Percentiles rank a stretch among this genome's conserved stretches.
Evolutionary conservation across 2,113 vertebrate species (phyloP).

Genomic region (Semnornis frantzii): DNA sequence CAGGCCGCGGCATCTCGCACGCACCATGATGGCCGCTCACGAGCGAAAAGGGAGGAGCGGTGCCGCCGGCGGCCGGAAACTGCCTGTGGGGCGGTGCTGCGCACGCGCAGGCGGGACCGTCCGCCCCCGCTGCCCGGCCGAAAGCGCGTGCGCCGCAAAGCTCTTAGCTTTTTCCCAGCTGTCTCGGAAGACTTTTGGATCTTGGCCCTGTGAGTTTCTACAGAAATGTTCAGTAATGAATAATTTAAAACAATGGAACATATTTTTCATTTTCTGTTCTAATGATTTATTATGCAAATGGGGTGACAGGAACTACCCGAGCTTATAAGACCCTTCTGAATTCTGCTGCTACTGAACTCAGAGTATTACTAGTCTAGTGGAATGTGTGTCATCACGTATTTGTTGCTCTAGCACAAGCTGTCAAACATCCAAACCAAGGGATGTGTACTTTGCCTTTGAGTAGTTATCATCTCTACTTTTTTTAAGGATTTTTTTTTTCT

Average conservation of each 20-base stretch:
- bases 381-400: not conserved
- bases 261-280: not conserved
- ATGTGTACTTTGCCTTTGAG: not conserved
- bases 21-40: conserved; percentile 66
- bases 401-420: not conserved
- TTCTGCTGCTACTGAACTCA: not conserved
- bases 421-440: not conserved
- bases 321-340: not conserved
- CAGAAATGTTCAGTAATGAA: not conserved
- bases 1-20: not conserved
- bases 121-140: not conserved
- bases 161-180: not conserved
- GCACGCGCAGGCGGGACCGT: not conserved
- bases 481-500: not conserved
- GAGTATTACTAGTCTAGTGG: not conserved
- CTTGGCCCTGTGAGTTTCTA: not conserved
- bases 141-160: not conserved
- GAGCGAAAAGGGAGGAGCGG: not conserved
- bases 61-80: not conserved
- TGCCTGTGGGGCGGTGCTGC: not conserved
- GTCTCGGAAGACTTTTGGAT: not conserved
- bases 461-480: not conserved
- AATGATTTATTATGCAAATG: not conserved
- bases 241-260: not conserved
- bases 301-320: not conserved